Evolutionary conservation across 2,797 vertebrate genomes (phyloP), one percentile per base, ranked within the genome.

Genomic region (Sus cebifrons): DNA sequence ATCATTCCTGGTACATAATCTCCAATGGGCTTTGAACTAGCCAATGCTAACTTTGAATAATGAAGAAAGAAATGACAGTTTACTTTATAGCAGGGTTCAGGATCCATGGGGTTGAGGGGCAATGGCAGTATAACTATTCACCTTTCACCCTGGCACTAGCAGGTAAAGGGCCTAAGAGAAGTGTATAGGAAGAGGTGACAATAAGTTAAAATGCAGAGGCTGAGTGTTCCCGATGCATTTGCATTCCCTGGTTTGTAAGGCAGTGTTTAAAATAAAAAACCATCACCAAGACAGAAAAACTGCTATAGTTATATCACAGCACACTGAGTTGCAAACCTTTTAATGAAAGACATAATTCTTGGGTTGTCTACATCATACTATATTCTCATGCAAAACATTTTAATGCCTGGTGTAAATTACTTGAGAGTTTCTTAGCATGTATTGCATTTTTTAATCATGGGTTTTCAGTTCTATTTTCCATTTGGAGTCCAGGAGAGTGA

Each of bases 311-410:
- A 98, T 98, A 98, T 98, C 98, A 98, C 89, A 97, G 97, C 98
- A 98, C 97, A 98, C 96, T 96, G 98, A 98, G 98, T 98, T 98
- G 98, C 98, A 97, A 98, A 98, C 98, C 98, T 98, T 98, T 98
- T 98, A 99, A 99, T 99, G 98, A 99, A 99, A 99, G 98, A 98
- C 96, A 98, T 98, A 99, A 98, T 98, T 98, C 98, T 98, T 98
- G 87, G 84, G 85, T 97, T 98, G 98, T 98, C 98, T 97, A 96
- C 96, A 98, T 98, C 98, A 98, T 97, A 97, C 98, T 98, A 98
- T 98, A 98, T 98, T 98, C 98, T 98, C 98, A 98, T 98, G 98
- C 98, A 99, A 99, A 99, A 98, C 98, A 98, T 97, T 99, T 98
- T 98, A 99, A 98, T 98, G 98, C 97, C 97, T 96, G 77, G 90